A percentile compares a stretch with the other conserved stretches of the same genome.
Conservation (phyloP, 1,140 invertebrate genomes). For the Papilio helenus region DNA sequence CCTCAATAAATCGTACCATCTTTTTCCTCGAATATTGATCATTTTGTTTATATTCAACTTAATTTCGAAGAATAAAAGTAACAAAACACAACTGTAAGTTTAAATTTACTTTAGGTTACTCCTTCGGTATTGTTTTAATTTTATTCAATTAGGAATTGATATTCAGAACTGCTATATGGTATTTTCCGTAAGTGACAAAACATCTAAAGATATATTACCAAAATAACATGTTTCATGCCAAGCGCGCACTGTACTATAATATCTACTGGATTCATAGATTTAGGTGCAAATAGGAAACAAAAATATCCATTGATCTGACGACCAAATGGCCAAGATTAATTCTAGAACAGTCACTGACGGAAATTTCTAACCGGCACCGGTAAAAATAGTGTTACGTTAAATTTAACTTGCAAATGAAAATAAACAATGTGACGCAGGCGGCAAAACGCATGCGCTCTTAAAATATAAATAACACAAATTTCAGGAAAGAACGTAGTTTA, state of each 20-base stretch:
- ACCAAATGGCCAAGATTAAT: constrained; percentile 21
- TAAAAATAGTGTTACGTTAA: background rate
- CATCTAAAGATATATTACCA: constrained; percentile 1
- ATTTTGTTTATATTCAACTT: background rate
- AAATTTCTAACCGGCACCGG: constrained; percentile 9
- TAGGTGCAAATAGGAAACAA: background rate
- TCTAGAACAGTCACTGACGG: background rate
- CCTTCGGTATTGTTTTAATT: background rate
- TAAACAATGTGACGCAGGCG: constrained; percentile 19
- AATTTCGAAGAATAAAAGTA: background rate
- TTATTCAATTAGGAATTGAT: background rate
- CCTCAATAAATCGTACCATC: background rate
- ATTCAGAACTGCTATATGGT: background rate
- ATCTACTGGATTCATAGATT: background rate
- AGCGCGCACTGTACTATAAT: background rate
- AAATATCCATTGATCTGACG: background rate
- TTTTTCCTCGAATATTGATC: background rate
- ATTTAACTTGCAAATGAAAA: constrained; percentile 25
- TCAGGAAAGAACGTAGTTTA: background rate
- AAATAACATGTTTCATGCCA: constrained; percentile 28
- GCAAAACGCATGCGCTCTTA: background rate
- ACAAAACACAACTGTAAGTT: background rate
- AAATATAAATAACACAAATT: background rate
- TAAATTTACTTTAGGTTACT: no score
- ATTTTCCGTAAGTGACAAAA: constrained; percentile 4